Conservation (phyloP, 53 echinoderm and acorn worm species). For the Mesocentrotus franciscanus region DNA sequence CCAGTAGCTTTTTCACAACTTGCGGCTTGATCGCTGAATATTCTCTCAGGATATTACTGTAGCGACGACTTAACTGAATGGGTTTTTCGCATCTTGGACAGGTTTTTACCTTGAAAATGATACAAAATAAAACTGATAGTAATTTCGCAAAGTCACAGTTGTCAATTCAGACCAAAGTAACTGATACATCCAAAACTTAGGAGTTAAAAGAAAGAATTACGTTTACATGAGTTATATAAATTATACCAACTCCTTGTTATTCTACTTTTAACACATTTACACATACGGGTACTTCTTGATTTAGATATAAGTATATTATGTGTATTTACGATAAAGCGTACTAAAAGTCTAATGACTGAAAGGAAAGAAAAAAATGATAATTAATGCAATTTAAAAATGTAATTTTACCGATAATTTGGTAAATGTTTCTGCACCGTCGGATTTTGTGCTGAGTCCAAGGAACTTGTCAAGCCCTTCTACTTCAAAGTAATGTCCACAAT, state of each 20-base stretch:
- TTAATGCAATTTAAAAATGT: not conserved
- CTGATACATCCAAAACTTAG: too few species aligned
- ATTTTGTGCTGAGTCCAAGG: not conserved
- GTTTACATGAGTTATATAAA: too few species aligned
- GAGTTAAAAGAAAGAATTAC: too few species aligned
- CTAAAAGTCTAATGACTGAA: too few species aligned
- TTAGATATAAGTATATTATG: too few species aligned
- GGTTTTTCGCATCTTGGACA: slow-evolving; percentile 30
- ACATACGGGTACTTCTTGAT: not conserved
- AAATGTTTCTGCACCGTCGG: not conserved
- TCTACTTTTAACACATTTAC: not conserved
- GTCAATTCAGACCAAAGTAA: too few species aligned
- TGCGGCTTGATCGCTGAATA: not conserved
- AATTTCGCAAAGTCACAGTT: too few species aligned
- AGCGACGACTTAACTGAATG: slow-evolving; percentile 3
- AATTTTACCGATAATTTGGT: not conserved
- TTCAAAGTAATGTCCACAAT: slow-evolving; percentile 72
- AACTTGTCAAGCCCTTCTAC: slow-evolving; percentile 1
- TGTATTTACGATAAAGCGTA: too few species aligned
- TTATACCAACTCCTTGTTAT: not conserved
- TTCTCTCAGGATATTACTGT: not conserved
- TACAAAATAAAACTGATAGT: not conserved
- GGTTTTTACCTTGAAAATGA: slow-evolving; percentile 1
- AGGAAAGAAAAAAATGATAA: not conserved
- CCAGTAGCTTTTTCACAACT: not conserved